A percentile compares a stretch with the other conserved stretches of the same genome.
Conservation (phyloP, 2,113 vertebrate species). For the Lonchura striata region DNA sequence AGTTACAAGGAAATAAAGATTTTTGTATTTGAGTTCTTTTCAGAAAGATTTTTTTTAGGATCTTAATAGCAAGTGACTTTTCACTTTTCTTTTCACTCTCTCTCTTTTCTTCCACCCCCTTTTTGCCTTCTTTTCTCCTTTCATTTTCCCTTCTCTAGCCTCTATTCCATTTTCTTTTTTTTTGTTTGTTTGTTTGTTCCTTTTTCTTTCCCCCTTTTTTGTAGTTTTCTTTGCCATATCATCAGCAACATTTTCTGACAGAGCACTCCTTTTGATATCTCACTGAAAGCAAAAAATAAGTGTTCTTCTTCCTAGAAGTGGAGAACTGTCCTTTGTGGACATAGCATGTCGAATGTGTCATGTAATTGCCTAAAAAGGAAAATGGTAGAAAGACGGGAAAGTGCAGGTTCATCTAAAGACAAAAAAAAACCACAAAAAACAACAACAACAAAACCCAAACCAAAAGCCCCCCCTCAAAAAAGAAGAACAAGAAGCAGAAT, state of each 20-base stretch:
- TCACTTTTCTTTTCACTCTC: not conserved
- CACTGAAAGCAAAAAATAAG: not conserved
- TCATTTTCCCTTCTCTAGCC: not conserved
- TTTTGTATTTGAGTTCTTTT: not conserved
- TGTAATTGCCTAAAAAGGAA: not conserved
- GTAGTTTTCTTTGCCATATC: not conserved
- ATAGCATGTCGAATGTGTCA: not conserved
- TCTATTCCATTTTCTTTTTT: not conserved
- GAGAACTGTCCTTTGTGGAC: not conserved
- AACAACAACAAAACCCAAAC: not conserved
- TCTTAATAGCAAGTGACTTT: not conserved
- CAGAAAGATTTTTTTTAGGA: not conserved
- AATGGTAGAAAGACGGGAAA: not conserved
- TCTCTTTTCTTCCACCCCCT: not conserved
- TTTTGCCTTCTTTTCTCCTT: rapidly evolving
- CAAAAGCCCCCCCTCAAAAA: too few species aligned
- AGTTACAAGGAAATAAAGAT: not conserved
- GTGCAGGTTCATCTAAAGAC: not conserved
- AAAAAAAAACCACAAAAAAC: not conserved
- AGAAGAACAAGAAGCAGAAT: not conserved
- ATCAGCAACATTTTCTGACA: not conserved
- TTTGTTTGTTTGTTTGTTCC: not conserved
- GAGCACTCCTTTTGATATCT: not conserved
- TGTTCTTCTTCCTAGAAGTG: not conserved
- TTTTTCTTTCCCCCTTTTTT: not conserved